Evolutionary conservation across 2,888 invertebrate species (phyloP).

Genomic region (Drosophila quinaria): DNA sequence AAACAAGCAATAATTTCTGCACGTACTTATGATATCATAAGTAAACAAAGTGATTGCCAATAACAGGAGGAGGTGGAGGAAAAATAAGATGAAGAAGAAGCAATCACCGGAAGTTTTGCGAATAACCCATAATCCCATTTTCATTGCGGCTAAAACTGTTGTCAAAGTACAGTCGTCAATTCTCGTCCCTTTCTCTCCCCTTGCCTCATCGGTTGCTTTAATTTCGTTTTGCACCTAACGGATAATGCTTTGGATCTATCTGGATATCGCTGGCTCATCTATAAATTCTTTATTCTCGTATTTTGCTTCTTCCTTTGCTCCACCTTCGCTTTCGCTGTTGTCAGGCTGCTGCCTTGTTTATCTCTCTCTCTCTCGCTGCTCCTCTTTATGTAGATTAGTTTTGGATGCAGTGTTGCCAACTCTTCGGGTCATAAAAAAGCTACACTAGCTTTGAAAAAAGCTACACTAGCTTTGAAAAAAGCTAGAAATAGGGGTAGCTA

Average conservation of each 20-base stretch:
- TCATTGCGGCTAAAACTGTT: conserved; percentile 46
- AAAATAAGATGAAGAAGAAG: not conserved
- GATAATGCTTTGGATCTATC: conserved; percentile 47
- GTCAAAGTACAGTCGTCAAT: conserved; percentile 46
- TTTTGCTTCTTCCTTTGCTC: conserved; percentile 14
- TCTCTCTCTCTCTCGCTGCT: not conserved
- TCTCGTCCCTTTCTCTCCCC: not conserved
- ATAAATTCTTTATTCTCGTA: conserved; percentile 4
- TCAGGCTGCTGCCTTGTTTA: conserved; percentile 8
- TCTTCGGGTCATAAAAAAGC: too few relatives aligned
- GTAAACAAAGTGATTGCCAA: conserved; percentile 52
- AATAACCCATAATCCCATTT: conserved; percentile 26
- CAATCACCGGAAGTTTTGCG: conserved; percentile 59
- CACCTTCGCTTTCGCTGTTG: conserved; percentile 38
- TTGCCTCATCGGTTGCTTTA: not conserved
- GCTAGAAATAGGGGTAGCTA: too few relatives aligned
- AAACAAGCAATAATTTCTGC: conserved; percentile 43
- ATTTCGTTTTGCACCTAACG: conserved; percentile 21
- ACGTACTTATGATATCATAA: conserved; percentile 55
- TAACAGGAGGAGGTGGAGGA: conserved; percentile 1
- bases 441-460: too few relatives aligned
- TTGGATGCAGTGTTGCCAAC: too few relatives aligned
- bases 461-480: too few relatives aligned
- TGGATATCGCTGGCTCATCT: conserved; percentile 41
- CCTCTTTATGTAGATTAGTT: conserved; percentile 1